phyloP scores from a whole-genome alignment of 2,797 vertebrate genomes.

The Rhinatrema bivittatum region DNA sequence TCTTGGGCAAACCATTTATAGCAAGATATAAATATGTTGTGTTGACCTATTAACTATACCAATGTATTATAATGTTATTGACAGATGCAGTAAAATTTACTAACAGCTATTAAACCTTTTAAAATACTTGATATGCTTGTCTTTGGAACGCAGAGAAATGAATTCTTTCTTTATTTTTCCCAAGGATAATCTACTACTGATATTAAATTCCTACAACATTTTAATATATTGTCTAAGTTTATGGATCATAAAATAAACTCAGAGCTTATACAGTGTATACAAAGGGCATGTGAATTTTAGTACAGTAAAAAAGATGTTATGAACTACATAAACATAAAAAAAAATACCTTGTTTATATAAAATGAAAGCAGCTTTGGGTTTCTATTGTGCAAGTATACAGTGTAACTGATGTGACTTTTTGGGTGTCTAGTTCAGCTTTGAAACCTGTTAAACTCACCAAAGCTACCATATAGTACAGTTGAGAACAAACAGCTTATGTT shows the following conservation, averaged over 20 bases:
- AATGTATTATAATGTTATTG: slow-evolving; percentile 62
- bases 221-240: slow-evolving; percentile 66
- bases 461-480: slow-evolving; percentile 64
- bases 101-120: slow-evolving; percentile 61
- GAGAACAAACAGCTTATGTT: slow-evolving; percentile 85
- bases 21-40: slow-evolving; percentile 57
- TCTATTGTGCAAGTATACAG: slow-evolving; percentile 27
- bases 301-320: slow-evolving; percentile 46
- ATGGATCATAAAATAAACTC: slow-evolving; percentile 63
- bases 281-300: slow-evolving; percentile 52
- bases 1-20: slow-evolving; percentile 60
- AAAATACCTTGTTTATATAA: slow-evolving; percentile 26
- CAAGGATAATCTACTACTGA: slow-evolving; percentile 48
- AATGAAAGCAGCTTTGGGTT: slow-evolving; percentile 27
- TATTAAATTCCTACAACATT: slow-evolving; percentile 62
- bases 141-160: slow-evolving; percentile 27
- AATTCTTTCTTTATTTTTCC: slow-evolving; percentile 23
- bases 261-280: slow-evolving; percentile 61
- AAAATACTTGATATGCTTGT: slow-evolving; percentile 41
- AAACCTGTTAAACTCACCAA: slow-evolving; percentile 66
- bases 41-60: slow-evolving; percentile 57
- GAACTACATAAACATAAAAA: slow-evolving; percentile 52
- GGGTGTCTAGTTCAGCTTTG: slow-evolving; percentile 55
- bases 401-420: slow-evolving; percentile 57
- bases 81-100: slow-evolving; percentile 61